Evolutionary conservation across 2,113 vertebrate genomes (phyloP).

Genomic region (Catagonus wagneri): DNA sequence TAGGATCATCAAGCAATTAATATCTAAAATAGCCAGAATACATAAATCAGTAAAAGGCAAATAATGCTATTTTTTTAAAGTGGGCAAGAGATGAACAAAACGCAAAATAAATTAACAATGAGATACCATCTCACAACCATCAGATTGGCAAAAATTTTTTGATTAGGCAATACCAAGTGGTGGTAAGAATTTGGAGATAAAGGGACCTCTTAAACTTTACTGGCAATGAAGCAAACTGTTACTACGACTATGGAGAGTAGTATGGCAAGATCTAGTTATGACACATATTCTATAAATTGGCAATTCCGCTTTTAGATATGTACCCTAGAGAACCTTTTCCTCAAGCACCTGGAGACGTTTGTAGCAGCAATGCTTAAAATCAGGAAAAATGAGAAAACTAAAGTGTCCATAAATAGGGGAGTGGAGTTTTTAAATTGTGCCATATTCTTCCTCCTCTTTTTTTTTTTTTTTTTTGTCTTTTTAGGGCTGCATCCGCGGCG

Average conservation of each 20-base stretch:
- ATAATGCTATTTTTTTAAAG: not conserved
- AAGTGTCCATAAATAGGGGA: not conserved
- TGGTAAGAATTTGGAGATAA: not conserved
- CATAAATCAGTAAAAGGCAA: not conserved
- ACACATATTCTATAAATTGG: not conserved
- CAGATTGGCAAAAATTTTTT: not conserved
- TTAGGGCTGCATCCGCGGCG: too few relatives aligned
- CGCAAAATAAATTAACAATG: not conserved
- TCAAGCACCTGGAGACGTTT: not conserved
- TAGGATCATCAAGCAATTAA: not conserved
- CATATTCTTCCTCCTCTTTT: not conserved
- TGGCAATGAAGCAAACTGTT: not conserved
- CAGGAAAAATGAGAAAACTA: not conserved
- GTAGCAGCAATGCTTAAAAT: not conserved
- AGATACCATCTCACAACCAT: not conserved
- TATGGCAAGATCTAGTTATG: not conserved
- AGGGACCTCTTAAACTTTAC: not conserved
- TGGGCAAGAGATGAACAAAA: not conserved
- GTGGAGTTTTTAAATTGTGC: not conserved
- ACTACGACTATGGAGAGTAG: not conserved
- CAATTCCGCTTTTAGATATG: not conserved
- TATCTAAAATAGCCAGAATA: conserved; percentile 1
- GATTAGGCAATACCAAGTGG: not conserved
- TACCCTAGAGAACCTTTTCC: not conserved
- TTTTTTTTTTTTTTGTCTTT: too few relatives aligned